A percentile compares a stretch with the other conserved stretches of the same genome.
Evolutionary conservation across 1,140 invertebrate genomes (phyloP).

Genomic region (Bombus turneri): DNA sequence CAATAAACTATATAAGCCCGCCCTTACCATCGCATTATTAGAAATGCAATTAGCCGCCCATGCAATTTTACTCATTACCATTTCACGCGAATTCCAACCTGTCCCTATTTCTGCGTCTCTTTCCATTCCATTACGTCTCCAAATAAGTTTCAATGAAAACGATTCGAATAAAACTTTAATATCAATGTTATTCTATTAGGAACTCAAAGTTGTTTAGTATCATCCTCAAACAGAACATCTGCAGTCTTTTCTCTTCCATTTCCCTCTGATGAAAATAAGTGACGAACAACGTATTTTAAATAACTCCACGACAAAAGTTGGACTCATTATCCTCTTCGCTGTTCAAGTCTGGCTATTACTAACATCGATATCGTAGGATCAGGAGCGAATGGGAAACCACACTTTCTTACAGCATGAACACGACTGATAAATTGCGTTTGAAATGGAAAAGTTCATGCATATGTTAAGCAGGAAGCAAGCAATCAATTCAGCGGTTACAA

Average conservation of each 20-base stretch:
- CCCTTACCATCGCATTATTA: constrained; percentile 52
- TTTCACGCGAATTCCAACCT: not conserved
- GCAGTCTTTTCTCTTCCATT: not conserved
- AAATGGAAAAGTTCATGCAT: too few relatives aligned
- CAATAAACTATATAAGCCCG: constrained; percentile 42
- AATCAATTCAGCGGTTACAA: too few relatives aligned
- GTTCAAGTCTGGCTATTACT: not conserved
- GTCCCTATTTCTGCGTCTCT: too few relatives aligned
- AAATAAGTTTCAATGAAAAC: not conserved
- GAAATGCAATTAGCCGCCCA: constrained; percentile 55
- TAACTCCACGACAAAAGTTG: not conserved
- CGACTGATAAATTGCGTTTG: too few relatives aligned
- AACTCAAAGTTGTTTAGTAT: not conserved
- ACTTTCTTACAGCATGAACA: too few relatives aligned
- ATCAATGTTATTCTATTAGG: not conserved
- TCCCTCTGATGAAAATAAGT: not conserved
- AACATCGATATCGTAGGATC: too few relatives aligned
- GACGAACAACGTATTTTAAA: not conserved
- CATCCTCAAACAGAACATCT: not conserved
- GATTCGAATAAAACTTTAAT: not conserved
- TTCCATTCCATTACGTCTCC: not conserved
- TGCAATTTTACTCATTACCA: constrained; percentile 8
- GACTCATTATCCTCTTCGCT: not conserved
- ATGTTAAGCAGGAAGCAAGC: too few relatives aligned
- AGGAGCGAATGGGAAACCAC: too few relatives aligned